Base-by-base conservation (phyloP, 2,113 vertebrate genomes). In the Podarcis raffonei region DNA sequence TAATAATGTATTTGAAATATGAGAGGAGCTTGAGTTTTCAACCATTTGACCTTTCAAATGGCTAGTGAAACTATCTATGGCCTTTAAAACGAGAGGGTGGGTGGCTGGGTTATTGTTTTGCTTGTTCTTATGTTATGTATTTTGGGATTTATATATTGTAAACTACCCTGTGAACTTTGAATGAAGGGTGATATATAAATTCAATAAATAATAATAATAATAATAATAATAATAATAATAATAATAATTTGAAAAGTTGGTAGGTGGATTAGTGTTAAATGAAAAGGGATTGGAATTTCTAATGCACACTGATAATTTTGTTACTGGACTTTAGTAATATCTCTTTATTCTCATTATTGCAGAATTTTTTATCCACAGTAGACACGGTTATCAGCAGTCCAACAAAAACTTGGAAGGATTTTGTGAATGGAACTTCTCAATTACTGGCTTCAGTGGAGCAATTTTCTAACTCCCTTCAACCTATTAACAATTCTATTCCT, bases 361-460 rank as follows among this genome's bases (percentile, higher is more conserved):
- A 99, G 98, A 6, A 97, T 30, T 80, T 98, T 74, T 91, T 98
- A n/a, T 84, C 62, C 1, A 96, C 96, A 30, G 95, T 98, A 32
- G 93, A 96, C 3, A 6, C 84, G 1, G 77, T 97, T 91, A 93
- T 97, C 84, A 90, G 90, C 80, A 94, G 97, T 90, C 83, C 98
- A 22, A 23, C 97, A 85, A 93, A 92, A 37, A 13, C 94, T 2
- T 82, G 91, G n/a, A 1, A 83, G 37, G 11, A 22, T 1, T 81
- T 90, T 0, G 3, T 35, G 82, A 0, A 0, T 0, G 18, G 89
- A 68, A 96, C 97, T 84, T 95, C 96, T 71, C 91, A 0, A 25
- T 96, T 98, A 75, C 87, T 99, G 77, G 0, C 1, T 0, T 96
- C 97, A 0, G 85, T 99, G 72, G 98, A 98, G 93, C 4, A 48